Percentiles rank a stretch among this genome's conserved stretches.
Conservation (phyloP, 1,140 invertebrate genomes). For the Drosophila melanica region DNA sequence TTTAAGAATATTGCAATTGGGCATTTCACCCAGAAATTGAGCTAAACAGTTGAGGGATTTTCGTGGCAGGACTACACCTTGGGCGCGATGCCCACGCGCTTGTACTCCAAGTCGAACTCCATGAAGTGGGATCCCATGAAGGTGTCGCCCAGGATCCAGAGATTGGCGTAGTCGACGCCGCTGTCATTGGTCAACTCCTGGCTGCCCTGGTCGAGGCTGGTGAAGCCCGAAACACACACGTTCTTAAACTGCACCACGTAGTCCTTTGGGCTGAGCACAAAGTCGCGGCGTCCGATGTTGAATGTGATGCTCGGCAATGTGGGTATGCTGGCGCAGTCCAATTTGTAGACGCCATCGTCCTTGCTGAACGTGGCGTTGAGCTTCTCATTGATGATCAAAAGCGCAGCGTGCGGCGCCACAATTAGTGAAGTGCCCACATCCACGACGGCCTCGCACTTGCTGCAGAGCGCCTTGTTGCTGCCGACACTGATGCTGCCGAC, state of each 20-base stretch:
- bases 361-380: constrained; percentile 87
- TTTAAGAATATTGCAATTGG: neutral
- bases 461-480: constrained; percentile 85
- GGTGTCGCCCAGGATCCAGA: constrained; percentile 54
- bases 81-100: constrained; percentile 43
- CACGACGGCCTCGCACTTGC: constrained; percentile 95
- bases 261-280: constrained; percentile 34
- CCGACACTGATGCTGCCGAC: constrained; percentile 89
- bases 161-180: constrained; percentile 21
- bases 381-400: constrained; percentile 90
- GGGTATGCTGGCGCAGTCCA: constrained; percentile 84
- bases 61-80: constrained; percentile 15
- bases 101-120: constrained; percentile 53
- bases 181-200: constrained; percentile 84
- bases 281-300: constrained; percentile 59
- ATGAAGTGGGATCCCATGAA: constrained; percentile 48
- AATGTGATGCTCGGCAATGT: constrained; percentile 49
- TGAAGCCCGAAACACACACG: constrained; percentile 65
- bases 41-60: neutral
- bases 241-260: constrained; percentile 83
- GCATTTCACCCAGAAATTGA: neutral
- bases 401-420: constrained; percentile 92
- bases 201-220: constrained; percentile 89
- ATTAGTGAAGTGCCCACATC: constrained; percentile 99
- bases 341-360: constrained; percentile 85